These are phyloP conservation scores for Valencia hispanica DNA, from an alignment of 2,797 vertebrate genomes.

Conservation along the genomic window DNA sequence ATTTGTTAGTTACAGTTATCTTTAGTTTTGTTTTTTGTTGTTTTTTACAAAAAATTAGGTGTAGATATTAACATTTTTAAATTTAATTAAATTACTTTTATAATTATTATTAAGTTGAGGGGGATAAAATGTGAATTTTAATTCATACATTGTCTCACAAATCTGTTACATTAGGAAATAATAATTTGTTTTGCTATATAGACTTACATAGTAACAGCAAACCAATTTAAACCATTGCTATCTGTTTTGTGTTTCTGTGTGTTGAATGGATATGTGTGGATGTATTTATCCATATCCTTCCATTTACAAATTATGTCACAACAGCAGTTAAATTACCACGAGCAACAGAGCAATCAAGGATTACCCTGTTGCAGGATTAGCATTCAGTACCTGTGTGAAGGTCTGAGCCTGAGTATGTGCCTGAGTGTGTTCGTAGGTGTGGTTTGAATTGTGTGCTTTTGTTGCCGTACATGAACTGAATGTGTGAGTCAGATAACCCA, in stretches of 20 bases:
- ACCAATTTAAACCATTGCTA: neutral
- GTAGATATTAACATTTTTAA: too few relatives aligned
- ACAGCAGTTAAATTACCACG: slow-evolving; percentile 72
- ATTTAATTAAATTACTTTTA: neutral
- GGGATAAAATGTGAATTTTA: neutral
- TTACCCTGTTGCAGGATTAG: slow-evolving; percentile 76
- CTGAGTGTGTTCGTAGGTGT: slow-evolving; percentile 21
- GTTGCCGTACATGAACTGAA: slow-evolving; percentile 55
- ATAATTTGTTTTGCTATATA: neutral
- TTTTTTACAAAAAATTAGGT: too few relatives aligned
- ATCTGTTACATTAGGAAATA: neutral
- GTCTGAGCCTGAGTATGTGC: slow-evolving; percentile 23
- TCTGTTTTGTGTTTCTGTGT: neutral
- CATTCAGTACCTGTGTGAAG: slow-evolving; percentile 50
- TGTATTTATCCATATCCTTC: slow-evolving; percentile 41
- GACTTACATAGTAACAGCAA: neutral
- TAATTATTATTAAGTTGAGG: neutral
- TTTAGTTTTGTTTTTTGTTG: too few relatives aligned
- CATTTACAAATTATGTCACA: slow-evolving; percentile 63
- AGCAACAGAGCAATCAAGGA: slow-evolving; percentile 77
- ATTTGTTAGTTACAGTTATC: too few relatives aligned
- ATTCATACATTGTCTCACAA: neutral
- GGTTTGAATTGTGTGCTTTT: slow-evolving; percentile 52
- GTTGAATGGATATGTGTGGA: neutral
- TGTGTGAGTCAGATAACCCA: slow-evolving; percentile 54